Percentiles rank a stretch among this genome's conserved stretches.
Evolutionary conservation across 2,113 vertebrate genomes (phyloP).

Genomic region (Ondatra zibethicus): DNA sequence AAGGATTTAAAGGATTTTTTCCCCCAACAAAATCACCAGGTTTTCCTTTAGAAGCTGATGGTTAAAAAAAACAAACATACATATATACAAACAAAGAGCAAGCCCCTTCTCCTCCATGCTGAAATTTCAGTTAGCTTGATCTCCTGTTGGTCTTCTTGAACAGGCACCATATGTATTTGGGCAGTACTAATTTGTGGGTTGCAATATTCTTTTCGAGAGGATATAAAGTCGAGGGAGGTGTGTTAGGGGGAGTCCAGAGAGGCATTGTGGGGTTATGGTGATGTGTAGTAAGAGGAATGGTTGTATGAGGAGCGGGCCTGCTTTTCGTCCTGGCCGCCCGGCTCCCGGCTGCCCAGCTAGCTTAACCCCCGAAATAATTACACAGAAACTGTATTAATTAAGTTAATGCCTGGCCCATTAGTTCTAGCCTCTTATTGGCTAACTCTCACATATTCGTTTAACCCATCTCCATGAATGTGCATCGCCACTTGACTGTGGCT

Average conservation of each 20-base stretch:
- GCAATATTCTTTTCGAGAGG: background rate
- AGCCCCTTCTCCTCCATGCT: too few relatives aligned
- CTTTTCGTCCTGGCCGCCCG: too few relatives aligned
- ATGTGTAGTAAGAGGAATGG: too few relatives aligned
- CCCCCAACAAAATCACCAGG: background rate
- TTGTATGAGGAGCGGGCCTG: too few relatives aligned
- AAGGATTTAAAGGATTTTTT: background rate
- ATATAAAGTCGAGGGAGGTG: background rate
- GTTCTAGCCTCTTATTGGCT: too few relatives aligned
- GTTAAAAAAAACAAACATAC: background rate
- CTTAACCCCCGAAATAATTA: too few relatives aligned
- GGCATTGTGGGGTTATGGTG: background rate
- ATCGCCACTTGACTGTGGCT: too few relatives aligned
- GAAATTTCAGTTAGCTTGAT: background rate
- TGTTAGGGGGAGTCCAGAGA: background rate
- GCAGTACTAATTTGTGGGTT: background rate
- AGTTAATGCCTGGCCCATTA: too few relatives aligned
- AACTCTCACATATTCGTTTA: too few relatives aligned
- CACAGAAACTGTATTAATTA: too few relatives aligned
- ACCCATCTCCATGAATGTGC: too few relatives aligned
- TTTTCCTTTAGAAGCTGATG: background rate
- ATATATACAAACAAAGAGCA: background rate
- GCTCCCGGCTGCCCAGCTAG: too few relatives aligned
- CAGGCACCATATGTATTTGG: background rate
- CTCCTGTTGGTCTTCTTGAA: background rate